Evolutionary conservation across 2,113 vertebrate genomes (phyloP), one percentile per base, ranked within the genome.

Genomic region (Plestiodon gilberti): DNA sequence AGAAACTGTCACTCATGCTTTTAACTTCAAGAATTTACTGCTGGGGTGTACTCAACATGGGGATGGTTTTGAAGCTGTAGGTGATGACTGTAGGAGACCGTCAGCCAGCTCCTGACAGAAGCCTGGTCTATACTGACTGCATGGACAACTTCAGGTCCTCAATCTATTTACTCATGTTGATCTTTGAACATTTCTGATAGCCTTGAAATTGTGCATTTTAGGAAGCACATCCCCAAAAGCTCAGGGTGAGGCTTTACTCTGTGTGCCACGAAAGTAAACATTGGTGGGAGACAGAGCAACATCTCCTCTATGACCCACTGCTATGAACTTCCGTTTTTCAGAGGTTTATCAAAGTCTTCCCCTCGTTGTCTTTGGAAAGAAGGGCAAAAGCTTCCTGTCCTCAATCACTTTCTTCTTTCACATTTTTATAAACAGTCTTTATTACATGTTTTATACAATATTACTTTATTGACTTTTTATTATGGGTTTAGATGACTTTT

Each of bases 371-470:
- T 40, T 73, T 40, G 11, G 13, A 17, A 76, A 76, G 52, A 5
- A 17, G 43, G 74, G 43, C 23, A 55, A 52, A 52, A 52, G 13
- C 25, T 52, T 52, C 43, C 13, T 57, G 67, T 78, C 52, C 57
- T 59, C 30, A 78, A 15, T 35, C 6, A 20, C n/a, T 57, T 57
- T 52, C 55, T 59, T 9, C 4, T 48, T 28, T 75, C 8, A 15
- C 20, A n/a, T 55, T 57, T 77, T 59, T 25, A 35, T 59, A 78
- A 57, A 33, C 10, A 33, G 7, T 4, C 3, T 23, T 57, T 35
- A 78, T 78, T 4, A 23, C 9, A 61, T 25, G 18, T 64, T 62
- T 78, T 35, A 62, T 0, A 84, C 38, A 92, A 90, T 35, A 83
- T 1, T 15, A 81, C 30, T 86, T 28, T 64, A 81, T n/a, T 86